Percentiles rank a stretch among this genome's conserved stretches.
Conservation (phyloP, 2,797 vertebrate species). For the Myotis daubentonii region DNA sequence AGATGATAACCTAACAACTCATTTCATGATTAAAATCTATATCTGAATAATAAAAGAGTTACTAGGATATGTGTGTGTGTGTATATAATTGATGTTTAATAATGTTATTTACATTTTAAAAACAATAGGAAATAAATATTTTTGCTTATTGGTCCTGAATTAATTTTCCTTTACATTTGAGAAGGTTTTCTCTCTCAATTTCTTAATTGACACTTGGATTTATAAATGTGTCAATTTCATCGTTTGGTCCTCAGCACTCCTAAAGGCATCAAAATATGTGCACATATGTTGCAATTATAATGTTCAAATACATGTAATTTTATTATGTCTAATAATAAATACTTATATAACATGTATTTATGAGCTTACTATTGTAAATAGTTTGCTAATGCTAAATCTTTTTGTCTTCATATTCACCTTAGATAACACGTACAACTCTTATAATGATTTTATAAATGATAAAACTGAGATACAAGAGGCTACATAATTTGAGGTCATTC, state of each 20-base stretch:
- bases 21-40: background rate
- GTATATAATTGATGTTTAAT: background rate
- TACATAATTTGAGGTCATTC: background rate
- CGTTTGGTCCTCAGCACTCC: background rate
- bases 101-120: background rate
- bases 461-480: background rate
- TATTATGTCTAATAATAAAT: background rate
- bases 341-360: background rate
- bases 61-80: background rate
- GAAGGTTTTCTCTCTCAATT: background rate
- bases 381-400: background rate
- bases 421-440: background rate
- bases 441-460: background rate
- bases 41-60: constrained; percentile 4
- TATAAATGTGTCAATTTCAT: background rate
- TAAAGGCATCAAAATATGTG: background rate
- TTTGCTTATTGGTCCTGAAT: background rate
- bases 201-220: background rate
- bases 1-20: background rate
- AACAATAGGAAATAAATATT: background rate
- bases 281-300: background rate
- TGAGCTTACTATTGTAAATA: background rate
- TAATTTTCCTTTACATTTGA: background rate
- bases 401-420: background rate
- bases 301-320: background rate